A percentile compares a stretch with the other conserved stretches of the same genome.
phyloP scores from a whole-genome alignment of 2,797 vertebrate genomes.

The Geotrypetes seraphini region DNA sequence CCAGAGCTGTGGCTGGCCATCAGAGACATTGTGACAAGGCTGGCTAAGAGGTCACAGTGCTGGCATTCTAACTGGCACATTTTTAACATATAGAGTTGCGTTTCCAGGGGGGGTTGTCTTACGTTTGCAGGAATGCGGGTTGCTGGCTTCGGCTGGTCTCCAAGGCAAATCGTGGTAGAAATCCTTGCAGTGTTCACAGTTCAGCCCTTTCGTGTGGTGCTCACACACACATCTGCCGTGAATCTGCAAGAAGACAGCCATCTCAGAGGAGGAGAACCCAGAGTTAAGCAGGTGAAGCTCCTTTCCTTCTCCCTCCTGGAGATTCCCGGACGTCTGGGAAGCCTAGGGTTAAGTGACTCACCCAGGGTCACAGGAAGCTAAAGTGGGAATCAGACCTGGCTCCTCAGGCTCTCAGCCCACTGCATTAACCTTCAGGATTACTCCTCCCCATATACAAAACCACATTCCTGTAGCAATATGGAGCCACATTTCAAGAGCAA shows the following conservation, averaged over 20 bases:
- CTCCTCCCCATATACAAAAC: no score
- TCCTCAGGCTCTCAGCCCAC: no score
- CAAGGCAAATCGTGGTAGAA: constrained; percentile 74
- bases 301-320: no score
- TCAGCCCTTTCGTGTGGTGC: constrained; percentile 72
- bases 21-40: neutral
- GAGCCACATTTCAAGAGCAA: no score
- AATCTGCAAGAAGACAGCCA: constrained; percentile 59
- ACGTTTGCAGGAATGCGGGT: constrained; percentile 70
- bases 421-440: no score
- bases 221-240: constrained; percentile 73
- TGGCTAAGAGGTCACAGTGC: no score
- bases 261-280: neutral
- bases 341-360: no score
- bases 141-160: constrained; percentile 63
- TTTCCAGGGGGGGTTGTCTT: neutral
- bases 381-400: no score
- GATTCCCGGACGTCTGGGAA: no score
- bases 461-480: no score
- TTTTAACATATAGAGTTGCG: neutral
- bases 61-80: neutral
- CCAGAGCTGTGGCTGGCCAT: neutral
- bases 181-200: constrained; percentile 66
- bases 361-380: no score
- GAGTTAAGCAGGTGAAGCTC: no score